Evolutionary conservation across 2,888 invertebrate genomes (phyloP).

Genomic region (Lordiphosa fenestrarum): DNA sequence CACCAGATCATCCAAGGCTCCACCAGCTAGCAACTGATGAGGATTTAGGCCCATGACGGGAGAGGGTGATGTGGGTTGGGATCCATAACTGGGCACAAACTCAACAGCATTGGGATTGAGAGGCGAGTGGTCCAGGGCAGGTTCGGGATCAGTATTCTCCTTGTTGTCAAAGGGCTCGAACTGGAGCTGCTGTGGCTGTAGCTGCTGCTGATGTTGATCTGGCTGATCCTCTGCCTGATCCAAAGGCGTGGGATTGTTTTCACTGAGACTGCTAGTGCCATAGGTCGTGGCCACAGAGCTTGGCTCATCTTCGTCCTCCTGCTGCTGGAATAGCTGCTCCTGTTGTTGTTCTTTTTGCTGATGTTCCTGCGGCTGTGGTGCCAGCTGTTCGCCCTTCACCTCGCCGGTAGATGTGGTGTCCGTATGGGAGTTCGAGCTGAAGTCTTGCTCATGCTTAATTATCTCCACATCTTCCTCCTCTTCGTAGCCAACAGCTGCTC

Average conservation of each 20-base stretch:
- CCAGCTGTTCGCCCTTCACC: constrained; percentile 24
- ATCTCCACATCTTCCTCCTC: constrained; percentile 61
- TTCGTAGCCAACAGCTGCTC: constrained; percentile 17
- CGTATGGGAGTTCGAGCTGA: constrained; percentile 74
- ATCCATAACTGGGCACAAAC: constrained; percentile 83
- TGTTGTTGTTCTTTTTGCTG: constrained; percentile 23
- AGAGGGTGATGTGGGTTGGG: constrained; percentile 82
- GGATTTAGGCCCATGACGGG: constrained; percentile 34
- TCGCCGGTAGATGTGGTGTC: constrained; percentile 48
- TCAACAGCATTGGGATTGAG: constrained; percentile 93
- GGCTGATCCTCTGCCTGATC: constrained; percentile 38
- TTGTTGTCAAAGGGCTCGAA: constrained; percentile 52
- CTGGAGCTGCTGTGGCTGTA: constrained; percentile 8
- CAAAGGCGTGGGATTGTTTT: constrained; percentile 53
- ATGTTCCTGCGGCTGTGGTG: background rate
- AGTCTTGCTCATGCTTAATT: constrained; percentile 74
- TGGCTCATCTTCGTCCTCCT: constrained; percentile 70
- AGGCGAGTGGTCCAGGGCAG: constrained; percentile 83
- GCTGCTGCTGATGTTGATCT: constrained; percentile 9
- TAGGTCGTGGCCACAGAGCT: constrained; percentile 77
- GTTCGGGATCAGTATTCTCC: constrained; percentile 50
- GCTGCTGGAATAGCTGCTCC: constrained; percentile 30
- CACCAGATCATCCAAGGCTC: constrained; percentile 80
- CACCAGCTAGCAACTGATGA: constrained; percentile 52
- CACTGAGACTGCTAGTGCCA: constrained; percentile 75